Evolutionary conservation across 1,140 invertebrate genomes (phyloP).

Genomic region (Xylocopa sonorina): DNA sequence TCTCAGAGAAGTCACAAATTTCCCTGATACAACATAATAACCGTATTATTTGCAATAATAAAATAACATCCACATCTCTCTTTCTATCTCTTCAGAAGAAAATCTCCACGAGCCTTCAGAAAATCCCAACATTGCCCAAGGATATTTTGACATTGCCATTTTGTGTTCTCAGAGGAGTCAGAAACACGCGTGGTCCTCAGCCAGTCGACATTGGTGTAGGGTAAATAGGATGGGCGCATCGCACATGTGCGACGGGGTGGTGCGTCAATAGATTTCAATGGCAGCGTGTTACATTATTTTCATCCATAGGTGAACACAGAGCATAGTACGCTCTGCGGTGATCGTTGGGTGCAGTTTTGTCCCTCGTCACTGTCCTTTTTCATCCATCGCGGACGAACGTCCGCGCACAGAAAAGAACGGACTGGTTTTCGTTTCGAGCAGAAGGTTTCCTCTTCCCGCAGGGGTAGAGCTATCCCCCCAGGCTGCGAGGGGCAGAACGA

Average conservation of each 20-base stretch:
- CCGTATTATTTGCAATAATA: too few relatives aligned
- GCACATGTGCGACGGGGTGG: conserved; percentile 62
- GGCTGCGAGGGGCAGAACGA: conserved; percentile 47
- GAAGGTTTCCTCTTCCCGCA: conserved; percentile 60
- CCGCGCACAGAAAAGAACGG: conserved; percentile 49
- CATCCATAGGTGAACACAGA: conserved; percentile 62
- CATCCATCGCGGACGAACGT: conserved; percentile 6
- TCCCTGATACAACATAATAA: too few relatives aligned
- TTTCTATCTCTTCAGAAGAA: too few relatives aligned
- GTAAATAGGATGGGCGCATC: conserved; percentile 56
- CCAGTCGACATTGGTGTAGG: conserved; percentile 34
- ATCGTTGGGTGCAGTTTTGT: conserved; percentile 5
- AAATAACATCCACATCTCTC: too few relatives aligned
- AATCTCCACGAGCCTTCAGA: too few relatives aligned
- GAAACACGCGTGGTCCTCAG: conserved; percentile 12
- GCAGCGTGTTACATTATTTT: conserved; percentile 78
- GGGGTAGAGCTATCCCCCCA: conserved; percentile 22
- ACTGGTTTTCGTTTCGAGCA: conserved; percentile 74
- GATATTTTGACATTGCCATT: conserved; percentile 79
- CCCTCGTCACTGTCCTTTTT: background rate
- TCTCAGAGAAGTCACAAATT: too few relatives aligned
- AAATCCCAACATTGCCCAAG: conserved; percentile 49
- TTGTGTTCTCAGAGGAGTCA: conserved; percentile 73
- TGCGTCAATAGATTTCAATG: conserved; percentile 77
- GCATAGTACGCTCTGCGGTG: conserved; percentile 4